Base-by-base conservation (phyloP, 2,797 vertebrate species). In the Acipenser transmontanus region DNA sequence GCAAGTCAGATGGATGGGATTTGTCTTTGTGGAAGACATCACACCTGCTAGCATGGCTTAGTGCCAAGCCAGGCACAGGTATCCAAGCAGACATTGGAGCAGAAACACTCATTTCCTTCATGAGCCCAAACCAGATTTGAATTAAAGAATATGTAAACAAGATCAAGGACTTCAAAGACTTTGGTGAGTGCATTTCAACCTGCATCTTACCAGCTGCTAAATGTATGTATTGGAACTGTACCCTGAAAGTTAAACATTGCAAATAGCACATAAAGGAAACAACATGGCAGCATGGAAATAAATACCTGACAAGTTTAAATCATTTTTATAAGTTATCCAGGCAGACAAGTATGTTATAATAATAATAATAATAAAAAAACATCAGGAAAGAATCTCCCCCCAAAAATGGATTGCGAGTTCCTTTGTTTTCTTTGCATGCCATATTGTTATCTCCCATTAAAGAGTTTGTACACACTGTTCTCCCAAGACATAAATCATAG, bases 371-470 rank as follows among this genome's bases (percentile, higher is more conserved):
- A n/a, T n/a, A n/a, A n/a, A n/a, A 34, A 77, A 20, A 69, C 68
- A 63, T 74, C 64, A 69, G 62, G n/a, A 67, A 57, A 13, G 67
- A 66, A 52, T 60, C 60, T 73, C 66, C 68, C 20, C 20, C 4
- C 63, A 71, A 70, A 80, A 68, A 82, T 81, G 77, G 81, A 86
- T 84, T 73, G 73, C 68, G 12, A 20, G 63, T 70, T 70, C 64
- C 76, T 87, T 83, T 85, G 82, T 90, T 92, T 85, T 80, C 82
- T 84, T 86, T 87, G 83, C 79, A 73, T 88, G 82, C 78, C 81
- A 73, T 85, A 80, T 86, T 89, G 90, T 85, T 85, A 84, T 91
- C 84, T 87, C 77, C 74, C 81, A 82, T 87, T 89, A 85, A 88
- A 84, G 81, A 79, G 78, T 83, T 81, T 77, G 82, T 83, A 81